A percentile compares a stretch with the other conserved stretches of the same genome.
These are phyloP conservation scores for Drosophila kurseongensis DNA, from an alignment of 1,140 invertebrate species.

Conservation along the genomic window DNA sequence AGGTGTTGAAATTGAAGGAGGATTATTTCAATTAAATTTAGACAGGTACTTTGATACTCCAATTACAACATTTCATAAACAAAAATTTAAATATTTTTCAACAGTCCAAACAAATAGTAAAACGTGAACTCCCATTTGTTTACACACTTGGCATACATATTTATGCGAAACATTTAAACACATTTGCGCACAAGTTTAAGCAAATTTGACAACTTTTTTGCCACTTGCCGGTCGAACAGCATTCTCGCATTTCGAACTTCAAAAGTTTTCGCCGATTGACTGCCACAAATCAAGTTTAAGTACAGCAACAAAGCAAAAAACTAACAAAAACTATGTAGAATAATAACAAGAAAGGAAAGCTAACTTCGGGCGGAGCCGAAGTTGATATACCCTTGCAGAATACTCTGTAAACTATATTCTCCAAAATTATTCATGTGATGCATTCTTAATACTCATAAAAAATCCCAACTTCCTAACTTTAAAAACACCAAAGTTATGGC, in stretches of 20 bases:
- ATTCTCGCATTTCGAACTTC: conserved; percentile 47
- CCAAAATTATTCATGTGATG: too few species aligned
- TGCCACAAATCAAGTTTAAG: conserved; percentile 64
- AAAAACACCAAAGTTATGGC: too few species aligned
- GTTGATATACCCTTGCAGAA: too few species aligned
- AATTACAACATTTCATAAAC: too few species aligned
- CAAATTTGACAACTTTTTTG: conserved; percentile 66
- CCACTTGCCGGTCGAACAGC: conserved; percentile 34
- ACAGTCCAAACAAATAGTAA: background rate
- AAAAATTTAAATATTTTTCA: background rate
- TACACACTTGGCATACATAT: conserved; percentile 9
- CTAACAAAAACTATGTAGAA: conserved; percentile 50
- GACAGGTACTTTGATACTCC: too few species aligned
- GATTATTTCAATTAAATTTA: conserved; percentile 1
- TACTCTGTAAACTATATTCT: too few species aligned
- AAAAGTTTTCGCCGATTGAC: conserved; percentile 56
- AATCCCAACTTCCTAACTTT: too few species aligned
- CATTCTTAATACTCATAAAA: too few species aligned
- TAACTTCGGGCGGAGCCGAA: too few species aligned
- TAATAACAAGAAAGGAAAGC: too few species aligned
- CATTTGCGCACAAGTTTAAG: conserved; percentile 29
- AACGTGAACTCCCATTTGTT: conserved; percentile 1
- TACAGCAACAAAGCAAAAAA: conserved; percentile 35
- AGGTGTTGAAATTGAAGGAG: conserved; percentile 24
- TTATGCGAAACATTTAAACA: conserved; percentile 17